Percentiles rank a stretch among this genome's conserved stretches.
These are phyloP conservation scores for Fabriciana adippe DNA, from an alignment of 2,888 invertebrate species.

Conservation along the genomic window DNA sequence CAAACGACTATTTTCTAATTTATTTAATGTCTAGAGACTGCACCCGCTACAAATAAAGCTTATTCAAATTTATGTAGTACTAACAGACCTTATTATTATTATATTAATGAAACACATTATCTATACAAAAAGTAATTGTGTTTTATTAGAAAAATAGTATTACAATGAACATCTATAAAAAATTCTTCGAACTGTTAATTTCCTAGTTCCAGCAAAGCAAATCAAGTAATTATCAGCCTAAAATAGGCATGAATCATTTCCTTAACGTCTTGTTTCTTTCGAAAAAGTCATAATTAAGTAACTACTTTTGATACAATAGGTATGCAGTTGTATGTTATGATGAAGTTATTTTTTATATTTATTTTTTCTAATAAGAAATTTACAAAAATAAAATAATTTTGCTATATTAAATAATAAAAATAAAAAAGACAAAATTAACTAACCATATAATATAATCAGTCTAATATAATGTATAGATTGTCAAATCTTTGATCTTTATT, in stretches of 20 bases:
- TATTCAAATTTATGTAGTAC: no score
- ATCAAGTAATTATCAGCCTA: slow-evolving; percentile 29
- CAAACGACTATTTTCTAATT: no score
- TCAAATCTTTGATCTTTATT: slow-evolving; percentile 6
- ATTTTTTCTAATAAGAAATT: not conserved
- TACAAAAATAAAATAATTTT: no score
- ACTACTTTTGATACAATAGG: not conserved
- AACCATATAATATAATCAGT: not conserved
- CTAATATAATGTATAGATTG: not conserved
- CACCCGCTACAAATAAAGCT: no score
- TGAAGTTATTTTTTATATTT: not conserved
- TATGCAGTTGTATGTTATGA: slow-evolving; percentile 6
- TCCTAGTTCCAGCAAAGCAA: slow-evolving; percentile 26
- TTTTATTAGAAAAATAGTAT: no score
- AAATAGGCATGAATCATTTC: slow-evolving; percentile 30
- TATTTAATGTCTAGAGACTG: no score
- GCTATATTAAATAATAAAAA: not conserved
- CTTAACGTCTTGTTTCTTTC: slow-evolving; percentile 25
- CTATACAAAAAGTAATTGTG: no score
- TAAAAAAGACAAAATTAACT: not conserved
- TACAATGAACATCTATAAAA: no score
- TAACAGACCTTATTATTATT: no score
- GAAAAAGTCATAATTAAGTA: slow-evolving; percentile 26
- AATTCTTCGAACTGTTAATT: slow-evolving; percentile 28
- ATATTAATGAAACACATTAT: no score